phyloP scores from a whole-genome alignment of 2,888 invertebrate genomes.

The Anthrax anthrax region DNA sequence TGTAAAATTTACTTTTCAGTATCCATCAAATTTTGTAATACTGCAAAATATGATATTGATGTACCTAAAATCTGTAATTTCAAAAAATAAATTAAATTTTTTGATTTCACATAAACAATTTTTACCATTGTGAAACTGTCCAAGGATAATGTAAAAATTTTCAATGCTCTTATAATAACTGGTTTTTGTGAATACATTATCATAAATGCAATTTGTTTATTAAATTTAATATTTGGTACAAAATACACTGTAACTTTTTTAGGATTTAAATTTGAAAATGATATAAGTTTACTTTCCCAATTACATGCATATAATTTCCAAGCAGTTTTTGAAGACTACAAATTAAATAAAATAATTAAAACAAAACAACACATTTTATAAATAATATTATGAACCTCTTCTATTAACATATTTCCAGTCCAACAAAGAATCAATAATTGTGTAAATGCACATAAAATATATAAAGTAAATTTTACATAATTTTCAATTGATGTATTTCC shows the following conservation, averaged over 20 bases:
- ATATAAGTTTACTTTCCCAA: slow-evolving; percentile 23
- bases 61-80: slow-evolving; percentile 26
- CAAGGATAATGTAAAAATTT: slow-evolving; percentile 29
- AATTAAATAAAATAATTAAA: not conserved
- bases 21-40: slow-evolving; percentile 23
- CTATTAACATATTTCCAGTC: slow-evolving; percentile 31
- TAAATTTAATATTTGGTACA: too few species aligned
- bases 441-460: slow-evolving; percentile 27
- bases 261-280: not conserved
- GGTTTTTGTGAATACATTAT: slow-evolving; percentile 29
- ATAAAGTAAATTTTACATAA: slow-evolving; percentile 27
- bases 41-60: slow-evolving; percentile 33
- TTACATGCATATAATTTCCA: slow-evolving; percentile 14
- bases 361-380: too few species aligned
- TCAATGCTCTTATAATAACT: slow-evolving; percentile 27
- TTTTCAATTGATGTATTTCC: slow-evolving; percentile 29
- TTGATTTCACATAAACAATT: too few species aligned
- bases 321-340: slow-evolving; percentile 9
- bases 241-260: too few species aligned
- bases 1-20: not conserved
- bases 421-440: slow-evolving; percentile 30
- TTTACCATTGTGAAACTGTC: slow-evolving; percentile 28
- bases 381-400: slow-evolving; percentile 26
- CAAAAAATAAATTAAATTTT: not conserved
- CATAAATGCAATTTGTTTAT: slow-evolving; percentile 22